Base-by-base conservation (phyloP, 1,140 invertebrate species). In the Metopolophium dirhodum region DNA sequence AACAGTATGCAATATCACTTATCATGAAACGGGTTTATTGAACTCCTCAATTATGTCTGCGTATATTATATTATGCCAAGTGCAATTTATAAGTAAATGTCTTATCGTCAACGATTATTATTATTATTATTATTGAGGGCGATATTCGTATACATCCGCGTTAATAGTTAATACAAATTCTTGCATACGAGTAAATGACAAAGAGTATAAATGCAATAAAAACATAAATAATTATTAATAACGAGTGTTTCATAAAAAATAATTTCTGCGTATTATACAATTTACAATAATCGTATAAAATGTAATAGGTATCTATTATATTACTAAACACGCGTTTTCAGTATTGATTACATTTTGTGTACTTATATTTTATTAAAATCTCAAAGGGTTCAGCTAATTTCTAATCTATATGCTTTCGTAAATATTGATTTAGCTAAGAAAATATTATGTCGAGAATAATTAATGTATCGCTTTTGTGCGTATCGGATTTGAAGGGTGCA, bases 351-450 rank as follows among this genome's bases (percentile, higher is more conserved):
- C n/a, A 54, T 51, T 88, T 88, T 47, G 30, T 23, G 86, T 51
- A 51, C n/a, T 35, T 54, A 37, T 89, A 89, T 54, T 35, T 54
- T 89, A 89, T 54, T 89, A 26, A 89, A 89, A 54, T 54, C 49
- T 89, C 49, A 37, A 89, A 89, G 87, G 47, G 87, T 51, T 22
- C 11, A 6, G 85, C 7, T 54, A 89, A 89, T 89, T 89, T 54
- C 49, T 89, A 89, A 89, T 89, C 49, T 89, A 89, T 54, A 89
- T 89, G 87, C 87, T 89, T 37, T 35, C n/a, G 49, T 89, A 89
- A 89, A 89, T 89, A 54, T 89, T 88, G 86, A 88, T 88, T 88
- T 49, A 88, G 20, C 86, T 88, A 88, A 88, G 86, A 88, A 88
- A 88, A 88, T 88, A 51, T 89, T 54, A 89, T 23, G 87, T 89